A percentile compares a stretch with the other conserved stretches of the same genome.
Evolutionary conservation across 2,113 vertebrate genomes (phyloP).

Genomic region (Progne subis): DNA sequence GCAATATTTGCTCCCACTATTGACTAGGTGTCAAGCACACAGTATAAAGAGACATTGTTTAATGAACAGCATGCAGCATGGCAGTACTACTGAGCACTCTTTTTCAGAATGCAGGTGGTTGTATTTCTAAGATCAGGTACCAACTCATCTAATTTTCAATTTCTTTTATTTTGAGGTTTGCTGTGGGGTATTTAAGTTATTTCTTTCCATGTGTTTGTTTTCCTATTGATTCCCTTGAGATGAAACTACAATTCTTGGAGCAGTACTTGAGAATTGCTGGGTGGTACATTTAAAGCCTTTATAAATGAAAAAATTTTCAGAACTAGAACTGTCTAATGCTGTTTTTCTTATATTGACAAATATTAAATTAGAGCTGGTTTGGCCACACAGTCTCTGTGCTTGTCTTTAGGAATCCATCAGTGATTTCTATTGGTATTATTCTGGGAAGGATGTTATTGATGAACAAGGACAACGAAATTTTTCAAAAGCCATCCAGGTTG

Average conservation of each 20-base stretch:
- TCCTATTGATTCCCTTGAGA: not conserved
- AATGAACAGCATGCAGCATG: not conserved
- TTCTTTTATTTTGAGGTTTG: not conserved
- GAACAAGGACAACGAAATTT: slow-evolving; percentile 96
- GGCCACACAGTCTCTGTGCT: not conserved
- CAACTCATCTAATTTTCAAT: not conserved
- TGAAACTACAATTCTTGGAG: not conserved
- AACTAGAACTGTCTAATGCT: not conserved
- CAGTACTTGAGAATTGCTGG: not conserved
- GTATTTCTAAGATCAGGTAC: not conserved
- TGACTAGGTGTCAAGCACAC: not conserved
- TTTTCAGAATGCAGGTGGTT: not conserved
- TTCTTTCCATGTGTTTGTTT: not conserved
- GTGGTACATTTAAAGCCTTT: not conserved
- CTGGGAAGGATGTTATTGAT: slow-evolving; percentile 95
- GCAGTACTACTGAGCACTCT: not conserved
- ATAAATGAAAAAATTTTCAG: not conserved
- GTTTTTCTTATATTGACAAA: slow-evolving; percentile 22
- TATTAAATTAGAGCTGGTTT: not conserved
- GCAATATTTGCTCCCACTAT: not conserved
- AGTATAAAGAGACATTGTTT: not conserved
- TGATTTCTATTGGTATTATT: slow-evolving; percentile 99
- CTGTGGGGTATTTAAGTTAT: not conserved
- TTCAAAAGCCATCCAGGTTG: slow-evolving; percentile 97
- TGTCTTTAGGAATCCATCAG: slow-evolving; percentile 91